Evolutionary conservation across 1,140 invertebrate species (phyloP).

Genomic region (Thaumatotibia leucotreta): DNA sequence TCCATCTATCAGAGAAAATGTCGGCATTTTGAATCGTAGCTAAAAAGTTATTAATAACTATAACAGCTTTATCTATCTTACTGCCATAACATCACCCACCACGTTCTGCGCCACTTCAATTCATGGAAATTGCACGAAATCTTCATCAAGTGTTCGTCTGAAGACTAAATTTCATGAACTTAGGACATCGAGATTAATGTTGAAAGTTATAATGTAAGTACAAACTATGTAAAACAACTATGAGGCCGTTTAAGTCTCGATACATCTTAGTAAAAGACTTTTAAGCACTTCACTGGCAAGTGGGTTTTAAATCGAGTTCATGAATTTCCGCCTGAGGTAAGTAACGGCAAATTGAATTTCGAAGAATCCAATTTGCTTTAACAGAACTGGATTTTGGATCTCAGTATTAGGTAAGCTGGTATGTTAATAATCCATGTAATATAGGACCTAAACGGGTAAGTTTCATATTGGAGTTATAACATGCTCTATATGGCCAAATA

Average conservation of each 20-base stretch:
- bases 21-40: too few species aligned
- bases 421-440: background rate
- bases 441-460: too few species aligned
- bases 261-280: background rate
- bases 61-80: too few species aligned
- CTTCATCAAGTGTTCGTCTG: too few species aligned
- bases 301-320: background rate
- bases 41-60: too few species aligned
- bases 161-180: too few species aligned
- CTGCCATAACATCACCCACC: too few species aligned
- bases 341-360: conserved; percentile 9
- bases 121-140: too few species aligned
- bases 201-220: background rate
- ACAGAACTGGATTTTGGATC: background rate
- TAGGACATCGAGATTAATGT: background rate
- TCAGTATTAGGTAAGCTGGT: background rate
- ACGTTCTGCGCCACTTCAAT: too few species aligned
- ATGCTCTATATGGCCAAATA: too few species aligned
- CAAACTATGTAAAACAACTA: background rate
- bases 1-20: too few species aligned
- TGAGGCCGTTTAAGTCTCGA: background rate
- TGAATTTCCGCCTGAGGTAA: conserved; percentile 2
- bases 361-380: conserved; percentile 7
- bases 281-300: background rate
- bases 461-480: too few species aligned